Conservation (phyloP, 2,888 invertebrate genomes). For the Sepioteuthis lessoniana region DNA sequence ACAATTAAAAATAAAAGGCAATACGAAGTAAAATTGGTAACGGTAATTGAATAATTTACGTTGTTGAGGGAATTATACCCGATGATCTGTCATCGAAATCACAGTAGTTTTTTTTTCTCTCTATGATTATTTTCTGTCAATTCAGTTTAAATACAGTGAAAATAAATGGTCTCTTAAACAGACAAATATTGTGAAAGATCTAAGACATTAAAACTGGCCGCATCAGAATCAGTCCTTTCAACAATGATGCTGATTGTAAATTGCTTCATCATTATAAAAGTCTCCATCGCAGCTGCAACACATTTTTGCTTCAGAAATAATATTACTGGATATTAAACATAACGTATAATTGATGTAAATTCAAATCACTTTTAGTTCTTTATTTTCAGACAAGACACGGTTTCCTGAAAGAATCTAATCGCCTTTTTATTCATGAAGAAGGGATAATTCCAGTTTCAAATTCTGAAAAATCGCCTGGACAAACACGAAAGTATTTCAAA, state of each 20-base stretch:
- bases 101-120: no score
- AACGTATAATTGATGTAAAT: neutral
- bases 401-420: neutral
- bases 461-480: neutral
- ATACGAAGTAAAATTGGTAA: no score
- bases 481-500: neutral
- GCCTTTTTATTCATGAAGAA: no score
- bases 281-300: neutral
- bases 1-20: no score
- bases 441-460: neutral
- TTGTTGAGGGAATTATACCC: no score
- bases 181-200: no score
- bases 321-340: neutral
- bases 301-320: neutral
- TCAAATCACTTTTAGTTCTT: neutral
- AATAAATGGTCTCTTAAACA: no score
- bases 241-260: neutral
- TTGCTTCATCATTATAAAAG: neutral
- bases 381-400: neutral
- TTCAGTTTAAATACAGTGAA: no score
- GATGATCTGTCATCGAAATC: no score
- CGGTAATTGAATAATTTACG: no score
- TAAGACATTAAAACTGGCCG: no score
- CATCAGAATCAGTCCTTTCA: neutral
- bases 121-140: no score